Conservation (phyloP, 1,140 invertebrate genomes). For the Rhyzopertha dominica region DNA sequence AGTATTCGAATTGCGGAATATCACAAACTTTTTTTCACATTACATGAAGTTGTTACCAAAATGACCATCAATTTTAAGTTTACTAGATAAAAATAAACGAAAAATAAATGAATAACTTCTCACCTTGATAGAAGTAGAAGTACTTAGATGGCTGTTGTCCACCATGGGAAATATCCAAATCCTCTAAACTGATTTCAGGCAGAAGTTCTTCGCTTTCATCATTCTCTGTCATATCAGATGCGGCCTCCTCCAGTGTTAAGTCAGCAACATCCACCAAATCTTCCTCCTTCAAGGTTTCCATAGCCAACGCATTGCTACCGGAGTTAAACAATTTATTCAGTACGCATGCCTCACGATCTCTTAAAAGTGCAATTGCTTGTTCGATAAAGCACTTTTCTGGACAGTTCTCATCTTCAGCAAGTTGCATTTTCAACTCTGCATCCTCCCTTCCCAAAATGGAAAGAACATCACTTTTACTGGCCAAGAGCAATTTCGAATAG, state of each 20-base stretch:
- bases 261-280: too few relatives aligned
- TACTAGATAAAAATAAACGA: too few relatives aligned
- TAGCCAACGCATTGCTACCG: not conserved
- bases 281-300: too few relatives aligned
- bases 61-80: too few relatives aligned
- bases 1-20: too few relatives aligned
- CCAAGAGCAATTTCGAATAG: conserved; percentile 76
- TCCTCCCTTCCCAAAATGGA: conserved; percentile 70
- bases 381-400: conserved; percentile 83
- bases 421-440: conserved; percentile 59
- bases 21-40: too few relatives aligned
- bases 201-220: too few relatives aligned
- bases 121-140: conserved; percentile 87
- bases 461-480: conserved; percentile 56
- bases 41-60: too few relatives aligned
- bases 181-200: conserved; percentile 10
- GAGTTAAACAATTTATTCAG: conserved; percentile 3
- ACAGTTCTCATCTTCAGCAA: conserved; percentile 63
- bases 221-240: too few relatives aligned
- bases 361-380: conserved; percentile 65
- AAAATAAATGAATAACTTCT: too few relatives aligned
- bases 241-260: too few relatives aligned
- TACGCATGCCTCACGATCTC: conserved; percentile 47
- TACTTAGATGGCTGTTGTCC: conserved; percentile 52
- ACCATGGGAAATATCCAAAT: too few relatives aligned